Conservation (phyloP, 2,888 invertebrate genomes). For the Capitulum mitella region DNA sequence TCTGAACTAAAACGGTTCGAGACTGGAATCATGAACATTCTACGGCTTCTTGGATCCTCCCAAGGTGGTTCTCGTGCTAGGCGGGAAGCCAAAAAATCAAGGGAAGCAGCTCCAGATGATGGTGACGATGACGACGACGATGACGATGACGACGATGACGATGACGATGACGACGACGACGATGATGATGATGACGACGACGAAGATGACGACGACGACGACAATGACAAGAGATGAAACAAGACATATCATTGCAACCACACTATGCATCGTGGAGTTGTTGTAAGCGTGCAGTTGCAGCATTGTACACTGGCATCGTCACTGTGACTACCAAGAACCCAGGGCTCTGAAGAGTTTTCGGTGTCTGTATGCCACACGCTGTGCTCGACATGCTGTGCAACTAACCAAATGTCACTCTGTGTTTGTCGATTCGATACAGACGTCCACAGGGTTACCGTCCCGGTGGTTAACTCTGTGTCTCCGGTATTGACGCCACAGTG, state of each 20-base stretch:
- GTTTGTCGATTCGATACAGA: too few species aligned
- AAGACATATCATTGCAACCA: background rate
- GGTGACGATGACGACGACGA: constrained; percentile 1
- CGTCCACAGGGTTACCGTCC: too few species aligned
- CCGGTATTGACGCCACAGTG: too few species aligned
- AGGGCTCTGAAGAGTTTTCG: too few species aligned
- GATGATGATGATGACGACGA: constrained; percentile 17
- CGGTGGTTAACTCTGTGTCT: too few species aligned
- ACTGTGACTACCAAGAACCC: too few species aligned
- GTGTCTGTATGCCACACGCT: too few species aligned
- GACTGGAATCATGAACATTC: background rate
- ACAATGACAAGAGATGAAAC: background rate
- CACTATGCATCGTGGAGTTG: background rate
- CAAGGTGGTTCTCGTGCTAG: background rate
- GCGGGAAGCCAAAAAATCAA: background rate
- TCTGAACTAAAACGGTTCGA: background rate
- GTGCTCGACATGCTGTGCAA: too few species aligned
- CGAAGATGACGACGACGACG: background rate
- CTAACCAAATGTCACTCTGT: too few species aligned
- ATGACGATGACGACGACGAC: background rate
- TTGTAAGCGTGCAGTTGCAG: too few species aligned
- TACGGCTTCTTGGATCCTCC: background rate
- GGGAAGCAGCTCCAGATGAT: background rate
- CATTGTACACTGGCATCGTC: too few species aligned
- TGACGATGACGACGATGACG: constrained; percentile 13